Conservation (phyloP, 2,888 invertebrate species). For the Oligia fasciuncula region DNA sequence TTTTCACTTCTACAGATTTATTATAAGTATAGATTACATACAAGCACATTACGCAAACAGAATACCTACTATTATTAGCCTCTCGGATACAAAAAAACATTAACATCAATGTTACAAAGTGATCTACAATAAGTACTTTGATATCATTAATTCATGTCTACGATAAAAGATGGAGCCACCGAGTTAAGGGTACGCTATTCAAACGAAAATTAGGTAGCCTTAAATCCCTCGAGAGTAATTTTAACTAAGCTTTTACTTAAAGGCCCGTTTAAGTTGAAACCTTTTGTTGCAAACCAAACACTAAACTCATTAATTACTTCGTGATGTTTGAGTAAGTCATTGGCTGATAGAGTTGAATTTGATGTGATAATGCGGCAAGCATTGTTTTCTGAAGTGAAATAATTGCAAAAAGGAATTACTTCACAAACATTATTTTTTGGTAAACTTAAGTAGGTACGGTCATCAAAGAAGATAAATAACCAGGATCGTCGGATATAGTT, state of each 20-base stretch:
- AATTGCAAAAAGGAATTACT: not conserved
- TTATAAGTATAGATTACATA: not conserved
- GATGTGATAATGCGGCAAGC: not conserved
- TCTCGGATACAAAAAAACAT: constrained; percentile 6
- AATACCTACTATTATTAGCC: too few species aligned
- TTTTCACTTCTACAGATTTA: too few species aligned
- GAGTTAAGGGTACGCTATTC: constrained; percentile 48
- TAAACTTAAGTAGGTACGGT: not conserved
- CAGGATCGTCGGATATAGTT: too few species aligned
- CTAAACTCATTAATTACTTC: constrained; percentile 49
- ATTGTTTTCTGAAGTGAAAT: not conserved
- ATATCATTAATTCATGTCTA: constrained; percentile 47
- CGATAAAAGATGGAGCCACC: constrained; percentile 52
- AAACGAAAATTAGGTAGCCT: constrained; percentile 58
- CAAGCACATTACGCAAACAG: not conserved
- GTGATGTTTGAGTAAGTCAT: constrained; percentile 38
- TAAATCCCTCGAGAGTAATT: constrained; percentile 62
- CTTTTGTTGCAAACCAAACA: constrained; percentile 52
- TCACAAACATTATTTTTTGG: not conserved
- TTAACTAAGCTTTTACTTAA: constrained; percentile 57
- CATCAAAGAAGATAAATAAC: not conserved
- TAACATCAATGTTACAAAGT: constrained; percentile 28
- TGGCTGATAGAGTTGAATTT: not conserved
- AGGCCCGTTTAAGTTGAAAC: constrained; percentile 47
- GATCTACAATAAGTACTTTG: constrained; percentile 31